phyloP scores from a whole-genome alignment of 2,797 vertebrate genomes.

The Siniperca undulata region DNA sequence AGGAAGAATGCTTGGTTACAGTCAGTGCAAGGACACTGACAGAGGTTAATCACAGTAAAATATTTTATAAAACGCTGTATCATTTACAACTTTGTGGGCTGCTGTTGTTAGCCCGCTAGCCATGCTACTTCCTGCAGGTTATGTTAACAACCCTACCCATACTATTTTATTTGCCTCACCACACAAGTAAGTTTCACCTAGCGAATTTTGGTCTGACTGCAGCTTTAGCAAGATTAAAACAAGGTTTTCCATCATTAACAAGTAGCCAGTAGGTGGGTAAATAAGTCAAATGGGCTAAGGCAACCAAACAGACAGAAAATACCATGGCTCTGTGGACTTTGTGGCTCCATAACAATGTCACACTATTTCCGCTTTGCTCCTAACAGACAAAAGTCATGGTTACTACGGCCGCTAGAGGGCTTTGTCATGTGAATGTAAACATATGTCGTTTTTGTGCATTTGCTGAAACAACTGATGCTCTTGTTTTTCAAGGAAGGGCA shows the following conservation, averaged over 20 bases:
- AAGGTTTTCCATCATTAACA: constrained; percentile 1
- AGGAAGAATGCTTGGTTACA: not conserved
- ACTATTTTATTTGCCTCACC: not conserved
- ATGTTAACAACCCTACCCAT: not conserved
- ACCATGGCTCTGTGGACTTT: not conserved
- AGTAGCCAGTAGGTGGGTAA: not conserved
- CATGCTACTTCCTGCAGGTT: not conserved
- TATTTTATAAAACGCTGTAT: not conserved
- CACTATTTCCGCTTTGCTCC: not conserved
- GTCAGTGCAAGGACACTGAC: not conserved
- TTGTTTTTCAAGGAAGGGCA: not conserved
- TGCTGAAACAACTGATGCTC: not conserved
- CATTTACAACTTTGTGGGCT: not conserved
- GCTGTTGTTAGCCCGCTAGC: not conserved
- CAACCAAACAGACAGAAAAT: not conserved
- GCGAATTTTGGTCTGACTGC: not conserved
- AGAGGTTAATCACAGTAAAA: not conserved
- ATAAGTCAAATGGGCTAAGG: not conserved
- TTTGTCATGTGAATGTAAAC: not conserved
- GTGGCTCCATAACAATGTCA: not conserved
- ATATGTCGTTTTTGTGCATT: not conserved
- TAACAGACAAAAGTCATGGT: not conserved
- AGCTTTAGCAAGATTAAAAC: not conserved
- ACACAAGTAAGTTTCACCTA: not conserved
- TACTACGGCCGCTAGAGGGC: not conserved